Percentiles rank a stretch among this genome's conserved stretches.
Evolutionary conservation across 1,140 invertebrate species (phyloP).

Genomic region (Anthonomus grandis): DNA sequence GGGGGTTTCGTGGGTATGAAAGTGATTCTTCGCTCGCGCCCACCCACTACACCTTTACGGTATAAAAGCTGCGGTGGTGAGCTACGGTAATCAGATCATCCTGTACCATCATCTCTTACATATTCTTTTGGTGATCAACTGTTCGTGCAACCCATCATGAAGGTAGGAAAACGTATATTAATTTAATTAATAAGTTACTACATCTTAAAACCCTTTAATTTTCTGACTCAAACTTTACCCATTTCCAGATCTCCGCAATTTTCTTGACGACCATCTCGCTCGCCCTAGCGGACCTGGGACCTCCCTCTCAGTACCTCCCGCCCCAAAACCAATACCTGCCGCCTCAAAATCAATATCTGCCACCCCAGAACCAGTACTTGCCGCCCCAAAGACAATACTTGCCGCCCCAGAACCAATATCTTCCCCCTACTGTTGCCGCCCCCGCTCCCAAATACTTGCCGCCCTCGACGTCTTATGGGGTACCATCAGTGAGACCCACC

Average conservation of each 20-base stretch:
- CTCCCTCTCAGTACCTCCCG: conserved; percentile 55
- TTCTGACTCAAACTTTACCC: conserved; percentile 6
- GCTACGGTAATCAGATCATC: conserved; percentile 42
- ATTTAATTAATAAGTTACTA: background rate
- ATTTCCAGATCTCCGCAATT: conserved; percentile 34
- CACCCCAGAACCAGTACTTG: conserved; percentile 43
- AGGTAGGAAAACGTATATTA: conserved; percentile 31
- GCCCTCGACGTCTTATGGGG: conserved; percentile 25
- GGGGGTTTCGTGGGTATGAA: conserved; percentile 37
- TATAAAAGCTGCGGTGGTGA: conserved; percentile 42
- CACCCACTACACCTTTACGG: conserved; percentile 43
- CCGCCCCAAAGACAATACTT: conserved; percentile 45
- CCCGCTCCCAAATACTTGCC: conserved; percentile 42
- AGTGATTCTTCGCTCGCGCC: conserved; percentile 42
- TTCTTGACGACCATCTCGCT: conserved; percentile 31
- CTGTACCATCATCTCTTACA: no score
- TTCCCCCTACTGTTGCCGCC: conserved; percentile 40
- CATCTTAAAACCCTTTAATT: background rate
- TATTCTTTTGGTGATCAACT: conserved; percentile 9
- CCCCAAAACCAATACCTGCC: conserved; percentile 49
- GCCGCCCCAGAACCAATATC: conserved; percentile 41
- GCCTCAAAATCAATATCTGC: conserved; percentile 43
- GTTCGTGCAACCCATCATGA: conserved; percentile 34
- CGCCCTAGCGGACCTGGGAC: conserved; percentile 48
- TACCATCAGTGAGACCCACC: no score